Conservation (phyloP, 92 coral and sea anemone species). For the Umimayanthus chanpuru region DNA sequence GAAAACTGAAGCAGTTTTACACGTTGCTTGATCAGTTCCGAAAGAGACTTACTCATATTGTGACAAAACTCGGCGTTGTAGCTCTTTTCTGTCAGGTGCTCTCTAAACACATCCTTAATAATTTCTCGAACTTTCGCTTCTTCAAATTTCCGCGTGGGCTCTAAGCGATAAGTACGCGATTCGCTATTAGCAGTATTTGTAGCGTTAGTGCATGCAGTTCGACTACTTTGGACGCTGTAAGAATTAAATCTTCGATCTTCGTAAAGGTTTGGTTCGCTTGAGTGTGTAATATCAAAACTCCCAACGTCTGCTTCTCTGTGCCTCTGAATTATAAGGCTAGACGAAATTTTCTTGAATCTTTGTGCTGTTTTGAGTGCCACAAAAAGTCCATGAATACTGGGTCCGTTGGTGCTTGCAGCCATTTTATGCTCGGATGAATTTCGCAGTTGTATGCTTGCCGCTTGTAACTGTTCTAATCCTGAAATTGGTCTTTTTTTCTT, state of each 20-base stretch:
- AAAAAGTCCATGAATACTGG: slow-evolving; percentile 65
- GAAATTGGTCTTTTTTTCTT: slow-evolving; percentile 10
- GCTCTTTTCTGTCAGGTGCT: slow-evolving; percentile 40
- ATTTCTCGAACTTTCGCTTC: slow-evolving; percentile 61
- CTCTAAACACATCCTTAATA: slow-evolving; percentile 60
- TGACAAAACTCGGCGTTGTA: slow-evolving; percentile 59
- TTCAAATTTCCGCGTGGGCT: slow-evolving; percentile 65
- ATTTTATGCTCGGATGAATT: slow-evolving; percentile 30
- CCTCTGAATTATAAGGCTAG: slow-evolving; percentile 54
- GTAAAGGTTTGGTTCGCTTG: slow-evolving; percentile 62
- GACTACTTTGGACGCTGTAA: slow-evolving; percentile 32
- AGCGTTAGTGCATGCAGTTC: slow-evolving; percentile 24
- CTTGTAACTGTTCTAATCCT: slow-evolving; percentile 21
- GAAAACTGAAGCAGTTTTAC: slow-evolving; percentile 71
- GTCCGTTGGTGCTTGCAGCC: slow-evolving; percentile 53
- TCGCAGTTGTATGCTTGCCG: neutral
- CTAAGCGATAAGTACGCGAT: slow-evolving; percentile 61
- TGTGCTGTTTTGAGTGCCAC: slow-evolving; percentile 69
- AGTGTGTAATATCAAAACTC: slow-evolving; percentile 63
- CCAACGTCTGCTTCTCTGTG: slow-evolving; percentile 67
- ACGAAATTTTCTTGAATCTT: slow-evolving; percentile 63
- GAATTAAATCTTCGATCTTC: neutral
- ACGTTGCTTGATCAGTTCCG: slow-evolving; percentile 65
- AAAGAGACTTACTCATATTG: slow-evolving; percentile 51
- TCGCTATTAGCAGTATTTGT: neutral